Conservation (phyloP, 2,113 vertebrate species). For the Corapipo altera region DNA sequence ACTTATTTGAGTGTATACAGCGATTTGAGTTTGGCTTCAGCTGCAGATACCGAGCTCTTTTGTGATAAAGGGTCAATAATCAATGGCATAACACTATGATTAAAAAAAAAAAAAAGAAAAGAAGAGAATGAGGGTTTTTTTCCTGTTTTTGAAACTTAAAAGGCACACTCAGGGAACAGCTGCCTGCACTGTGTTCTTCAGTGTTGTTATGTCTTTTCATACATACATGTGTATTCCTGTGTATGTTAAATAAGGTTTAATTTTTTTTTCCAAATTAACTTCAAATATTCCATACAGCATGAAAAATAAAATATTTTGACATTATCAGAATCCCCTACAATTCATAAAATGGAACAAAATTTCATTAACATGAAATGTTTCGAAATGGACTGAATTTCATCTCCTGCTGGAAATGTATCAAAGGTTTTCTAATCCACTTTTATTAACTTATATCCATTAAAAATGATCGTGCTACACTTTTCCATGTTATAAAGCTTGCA, state of each 20-base stretch:
- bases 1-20: neutral
- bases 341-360: neutral
- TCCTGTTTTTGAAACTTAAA: neutral
- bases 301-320: neutral
- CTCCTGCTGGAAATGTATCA: neutral
- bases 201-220: neutral
- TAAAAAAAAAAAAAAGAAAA: neutral
- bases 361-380: neutral
- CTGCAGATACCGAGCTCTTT: neutral
- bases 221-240: neutral
- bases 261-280: neutral
- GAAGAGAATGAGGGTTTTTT: fast-evolving
- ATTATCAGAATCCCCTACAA: neutral
- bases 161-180: neutral
- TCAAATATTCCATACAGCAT: neutral
- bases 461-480: neutral
- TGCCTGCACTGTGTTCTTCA: neutral
- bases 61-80: neutral
- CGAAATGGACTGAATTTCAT: neutral
- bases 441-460: slow-evolving; percentile 17
- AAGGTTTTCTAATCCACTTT: neutral
- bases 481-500: neutral
- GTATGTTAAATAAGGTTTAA: neutral
- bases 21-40: neutral
- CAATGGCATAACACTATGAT: neutral